Evolutionary conservation across 2,888 invertebrate species (phyloP).

Genomic region (Amiota mariae): DNA sequence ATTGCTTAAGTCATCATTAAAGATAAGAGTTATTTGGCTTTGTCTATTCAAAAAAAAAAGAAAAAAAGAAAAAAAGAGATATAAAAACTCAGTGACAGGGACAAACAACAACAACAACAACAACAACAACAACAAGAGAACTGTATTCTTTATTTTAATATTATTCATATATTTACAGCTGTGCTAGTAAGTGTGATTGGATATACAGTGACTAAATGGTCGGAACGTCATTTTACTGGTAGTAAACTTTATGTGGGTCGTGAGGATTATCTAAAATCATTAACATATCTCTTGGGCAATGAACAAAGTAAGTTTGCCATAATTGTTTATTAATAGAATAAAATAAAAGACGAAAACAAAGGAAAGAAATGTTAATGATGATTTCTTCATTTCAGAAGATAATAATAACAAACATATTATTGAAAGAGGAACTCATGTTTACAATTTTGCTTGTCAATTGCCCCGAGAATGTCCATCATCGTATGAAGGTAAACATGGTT

Average conservation of each 20-base stretch:
- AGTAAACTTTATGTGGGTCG: slow-evolving; percentile 58
- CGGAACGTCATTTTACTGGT: slow-evolving; percentile 49
- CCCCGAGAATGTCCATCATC: slow-evolving; percentile 82
- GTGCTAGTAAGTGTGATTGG: slow-evolving; percentile 64
- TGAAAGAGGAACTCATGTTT: slow-evolving; percentile 73
- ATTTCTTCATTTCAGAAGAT: slow-evolving; percentile 34
- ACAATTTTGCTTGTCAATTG: slow-evolving; percentile 74
- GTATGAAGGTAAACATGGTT: slow-evolving; percentile 83
- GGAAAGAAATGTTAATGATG: slow-evolving; percentile 14
- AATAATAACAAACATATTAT: slow-evolving; percentile 48
- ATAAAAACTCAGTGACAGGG: neutral
- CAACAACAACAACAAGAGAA: too few relatives aligned
- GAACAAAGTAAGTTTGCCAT: slow-evolving; percentile 73
- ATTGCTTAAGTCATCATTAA: slow-evolving; percentile 22
- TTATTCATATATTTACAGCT: slow-evolving; percentile 42
- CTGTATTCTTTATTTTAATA: neutral
- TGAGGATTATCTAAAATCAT: slow-evolving; percentile 74
- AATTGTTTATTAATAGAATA: neutral
- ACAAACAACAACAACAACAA: neutral
- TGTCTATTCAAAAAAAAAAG: slow-evolving; percentile 20
- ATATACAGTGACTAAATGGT: slow-evolving; percentile 64
- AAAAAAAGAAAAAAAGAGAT: slow-evolving; percentile 5
- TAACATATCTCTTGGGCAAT: slow-evolving; percentile 74
- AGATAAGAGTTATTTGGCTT: slow-evolving; percentile 5
- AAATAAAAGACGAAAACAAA: too few relatives aligned